Conservation (phyloP, 2,113 vertebrate species). For the Nettapus auritus region DNA sequence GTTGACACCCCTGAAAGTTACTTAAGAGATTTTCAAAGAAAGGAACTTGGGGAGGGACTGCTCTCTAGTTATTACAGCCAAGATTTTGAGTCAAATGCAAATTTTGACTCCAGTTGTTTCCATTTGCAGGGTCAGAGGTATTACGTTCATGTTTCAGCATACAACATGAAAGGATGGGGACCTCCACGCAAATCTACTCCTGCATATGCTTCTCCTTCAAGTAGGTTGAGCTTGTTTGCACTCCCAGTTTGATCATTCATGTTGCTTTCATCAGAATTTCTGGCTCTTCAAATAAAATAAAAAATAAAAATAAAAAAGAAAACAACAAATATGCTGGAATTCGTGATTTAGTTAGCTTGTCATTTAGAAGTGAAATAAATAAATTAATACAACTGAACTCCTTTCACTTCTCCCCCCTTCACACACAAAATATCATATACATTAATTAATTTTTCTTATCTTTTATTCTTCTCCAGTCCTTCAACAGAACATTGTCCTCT, state of each 20-base stretch:
- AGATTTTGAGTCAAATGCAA: not conserved
- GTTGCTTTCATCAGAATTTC: not conserved
- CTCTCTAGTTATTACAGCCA: not conserved
- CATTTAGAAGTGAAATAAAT: not conserved
- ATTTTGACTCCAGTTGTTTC: constrained; percentile 52
- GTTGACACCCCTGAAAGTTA: not conserved
- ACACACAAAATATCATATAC: not conserved
- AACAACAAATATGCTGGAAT: not conserved
- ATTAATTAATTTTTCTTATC: not conserved
- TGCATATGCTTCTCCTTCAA: constrained; percentile 88
- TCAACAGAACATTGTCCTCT: not conserved
- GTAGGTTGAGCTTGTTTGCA: constrained; percentile 77
- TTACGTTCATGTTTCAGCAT: constrained; percentile 88
- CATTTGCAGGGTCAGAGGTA: constrained; percentile 86
- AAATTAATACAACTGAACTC: not conserved
- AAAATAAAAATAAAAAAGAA: not conserved
- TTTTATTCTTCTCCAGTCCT: not conserved
- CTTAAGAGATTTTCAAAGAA: not conserved
- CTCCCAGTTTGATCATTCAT: not conserved
- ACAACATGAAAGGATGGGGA: constrained; percentile 98
- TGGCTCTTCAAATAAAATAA: not conserved
- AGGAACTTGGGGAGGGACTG: not conserved
- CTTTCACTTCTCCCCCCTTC: accelerated
- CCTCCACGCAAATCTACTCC: constrained; percentile 83
- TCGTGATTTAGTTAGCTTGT: not conserved